A percentile compares a stretch with the other conserved stretches of the same genome.
phyloP scores from a whole-genome alignment of 2,797 vertebrate genomes.

The Hipposideros larvatus region DNA sequence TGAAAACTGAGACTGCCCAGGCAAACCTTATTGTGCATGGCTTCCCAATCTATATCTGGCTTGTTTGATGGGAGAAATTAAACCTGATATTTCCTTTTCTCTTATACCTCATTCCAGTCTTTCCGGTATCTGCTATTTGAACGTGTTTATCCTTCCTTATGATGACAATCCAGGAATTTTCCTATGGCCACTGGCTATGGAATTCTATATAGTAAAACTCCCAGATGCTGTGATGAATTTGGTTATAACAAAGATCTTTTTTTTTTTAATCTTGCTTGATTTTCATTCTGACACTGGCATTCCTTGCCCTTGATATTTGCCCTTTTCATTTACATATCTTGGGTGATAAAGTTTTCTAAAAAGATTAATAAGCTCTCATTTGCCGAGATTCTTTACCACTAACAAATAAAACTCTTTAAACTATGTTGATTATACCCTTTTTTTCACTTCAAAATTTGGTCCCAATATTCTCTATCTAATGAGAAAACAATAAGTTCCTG shows the following conservation, averaged over 20 bases:
- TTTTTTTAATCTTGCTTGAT: not conserved
- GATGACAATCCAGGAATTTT: not conserved
- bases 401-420: constrained; percentile 12
- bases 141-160: not conserved
- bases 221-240: not conserved
- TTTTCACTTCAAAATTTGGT: constrained; percentile 41
- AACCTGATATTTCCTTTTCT: not conserved
- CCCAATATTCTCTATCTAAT: not conserved
- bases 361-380: constrained; percentile 16
- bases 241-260: not conserved
- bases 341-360: not conserved
- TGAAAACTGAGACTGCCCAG: not conserved
- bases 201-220: not conserved
- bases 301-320: not conserved
- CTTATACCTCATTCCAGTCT: not conserved
- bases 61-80: not conserved
- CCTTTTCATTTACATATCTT: not conserved
- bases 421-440: not conserved
- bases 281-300: not conserved
- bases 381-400: not conserved
- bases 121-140: not conserved
- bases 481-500: not conserved
- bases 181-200: not conserved
- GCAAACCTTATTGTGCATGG: not conserved
- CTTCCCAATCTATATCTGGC: not conserved